phyloP scores from a whole-genome alignment of 2,888 invertebrate species.

The Ornithoptera alexandrae region DNA sequence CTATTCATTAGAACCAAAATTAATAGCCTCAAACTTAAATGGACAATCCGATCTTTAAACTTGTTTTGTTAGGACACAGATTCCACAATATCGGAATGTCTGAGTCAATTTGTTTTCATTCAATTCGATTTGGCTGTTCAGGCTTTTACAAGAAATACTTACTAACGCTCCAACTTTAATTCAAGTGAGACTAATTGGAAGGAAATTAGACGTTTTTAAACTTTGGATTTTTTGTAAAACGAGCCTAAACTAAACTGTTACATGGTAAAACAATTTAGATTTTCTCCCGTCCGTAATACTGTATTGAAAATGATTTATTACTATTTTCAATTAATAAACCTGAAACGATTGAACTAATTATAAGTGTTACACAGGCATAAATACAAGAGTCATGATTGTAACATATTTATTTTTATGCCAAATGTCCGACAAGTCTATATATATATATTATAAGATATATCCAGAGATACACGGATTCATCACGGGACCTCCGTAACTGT shows the following conservation, averaged over 20 bases:
- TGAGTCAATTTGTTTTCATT: slow-evolving; percentile 58
- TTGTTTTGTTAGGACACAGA: slow-evolving; percentile 73
- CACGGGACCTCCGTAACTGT: no score
- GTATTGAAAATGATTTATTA: no score
- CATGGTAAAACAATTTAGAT: no score
- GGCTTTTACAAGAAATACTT: slow-evolving; percentile 43
- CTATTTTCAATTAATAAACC: no score
- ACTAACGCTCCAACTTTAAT: neutral
- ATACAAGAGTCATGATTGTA: no score
- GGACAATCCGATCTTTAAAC: slow-evolving; percentile 43
- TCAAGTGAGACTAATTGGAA: neutral
- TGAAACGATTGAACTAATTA: no score
- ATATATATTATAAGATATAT: no score
- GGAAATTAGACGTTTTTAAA: neutral
- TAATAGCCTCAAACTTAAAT: neutral
- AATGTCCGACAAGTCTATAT: no score
- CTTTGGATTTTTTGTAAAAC: neutral
- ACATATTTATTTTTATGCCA: no score
- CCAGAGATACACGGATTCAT: no score
- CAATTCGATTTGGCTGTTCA: slow-evolving; percentile 51
- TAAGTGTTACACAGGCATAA: no score
- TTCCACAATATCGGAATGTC: slow-evolving; percentile 52
- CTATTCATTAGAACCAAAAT: neutral
- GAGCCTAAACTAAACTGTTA: neutral
- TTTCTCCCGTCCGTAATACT: no score